Percentiles rank a stretch among this genome's conserved stretches.
phyloP scores from a whole-genome alignment of 2,888 invertebrate genomes.

The Xylocampa areola region DNA sequence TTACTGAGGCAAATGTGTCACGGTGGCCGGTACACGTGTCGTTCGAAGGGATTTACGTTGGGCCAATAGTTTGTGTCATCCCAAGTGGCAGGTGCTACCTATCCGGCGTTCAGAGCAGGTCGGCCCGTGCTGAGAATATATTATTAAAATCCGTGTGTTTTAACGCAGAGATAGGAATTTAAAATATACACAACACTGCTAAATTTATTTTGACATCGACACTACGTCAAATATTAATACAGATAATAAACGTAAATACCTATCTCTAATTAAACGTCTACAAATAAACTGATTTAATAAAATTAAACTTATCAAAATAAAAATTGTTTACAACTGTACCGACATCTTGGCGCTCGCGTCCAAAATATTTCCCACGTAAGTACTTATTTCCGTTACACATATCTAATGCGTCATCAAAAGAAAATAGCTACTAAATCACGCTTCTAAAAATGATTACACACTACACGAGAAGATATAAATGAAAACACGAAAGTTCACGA shows the following conservation, averaged over 20 bases:
- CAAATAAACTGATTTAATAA: conserved; percentile 12
- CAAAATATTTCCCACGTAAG: conserved; percentile 9
- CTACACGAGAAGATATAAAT: conserved; percentile 39
- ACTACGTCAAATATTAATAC: background rate
- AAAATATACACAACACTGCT: background rate
- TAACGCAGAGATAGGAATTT: conserved; percentile 7
- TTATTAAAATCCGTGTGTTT: conserved; percentile 11
- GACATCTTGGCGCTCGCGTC: conserved; percentile 15
- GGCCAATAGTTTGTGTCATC: conserved; percentile 20
- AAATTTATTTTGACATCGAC: conserved; percentile 13
- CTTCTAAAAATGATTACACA: conserved; percentile 36
- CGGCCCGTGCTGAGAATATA: conserved; percentile 19
- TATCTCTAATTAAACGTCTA: conserved; percentile 1
- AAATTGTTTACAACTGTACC: conserved; percentile 17
- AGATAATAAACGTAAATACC: background rate
- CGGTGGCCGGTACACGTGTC: conserved; percentile 1
- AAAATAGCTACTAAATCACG: conserved; percentile 37
- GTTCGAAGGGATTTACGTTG: conserved; percentile 18
- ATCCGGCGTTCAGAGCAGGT: background rate
- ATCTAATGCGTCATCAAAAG: conserved; percentile 13
- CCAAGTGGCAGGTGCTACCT: conserved; percentile 22
- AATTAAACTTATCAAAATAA: conserved; percentile 17
- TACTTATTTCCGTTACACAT: conserved; percentile 21
- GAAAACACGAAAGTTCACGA: no score
- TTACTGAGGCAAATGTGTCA: conserved; percentile 4